A percentile compares a stretch with the other conserved stretches of the same genome.
phyloP scores from a whole-genome alignment of 2,888 invertebrate species.

The Nymphalis polychloros region DNA sequence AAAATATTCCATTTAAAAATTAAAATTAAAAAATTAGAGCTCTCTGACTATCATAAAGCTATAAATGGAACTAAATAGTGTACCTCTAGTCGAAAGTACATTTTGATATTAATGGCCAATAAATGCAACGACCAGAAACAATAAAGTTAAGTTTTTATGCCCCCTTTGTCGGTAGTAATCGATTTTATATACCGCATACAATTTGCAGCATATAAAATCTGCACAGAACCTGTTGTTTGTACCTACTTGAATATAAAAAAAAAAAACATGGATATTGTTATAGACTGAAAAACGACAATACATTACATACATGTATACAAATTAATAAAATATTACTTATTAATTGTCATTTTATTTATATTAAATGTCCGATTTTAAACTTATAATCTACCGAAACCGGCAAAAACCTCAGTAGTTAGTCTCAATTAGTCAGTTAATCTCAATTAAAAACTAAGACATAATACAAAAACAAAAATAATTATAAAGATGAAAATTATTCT shows the following conservation, averaged over 20 bases:
- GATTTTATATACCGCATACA: slow-evolving; percentile 50
- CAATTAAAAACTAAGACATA: too few species aligned
- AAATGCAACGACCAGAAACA: slow-evolving; percentile 44
- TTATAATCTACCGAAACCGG: too few species aligned
- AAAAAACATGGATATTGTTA: too few species aligned
- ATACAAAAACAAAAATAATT: background rate
- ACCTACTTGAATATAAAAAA: too few species aligned
- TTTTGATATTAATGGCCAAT: slow-evolving; percentile 33
- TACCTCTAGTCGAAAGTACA: slow-evolving; percentile 27
- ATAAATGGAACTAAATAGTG: slow-evolving; percentile 53
- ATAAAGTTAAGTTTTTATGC: slow-evolving; percentile 67
- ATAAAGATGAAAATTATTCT: background rate
- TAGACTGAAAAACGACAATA: too few species aligned
- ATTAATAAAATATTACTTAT: background rate
- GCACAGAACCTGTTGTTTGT: too few species aligned
- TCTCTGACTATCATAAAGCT: slow-evolving; percentile 56
- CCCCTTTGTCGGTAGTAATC: slow-evolving; percentile 55
- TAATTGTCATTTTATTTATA: too few species aligned
- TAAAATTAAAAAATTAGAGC: slow-evolving; percentile 17
- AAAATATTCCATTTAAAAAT: too few species aligned
- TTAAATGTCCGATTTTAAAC: too few species aligned
- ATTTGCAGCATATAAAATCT: too few species aligned
- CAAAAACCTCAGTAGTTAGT: too few species aligned
- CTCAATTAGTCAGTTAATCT: too few species aligned
- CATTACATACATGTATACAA: background rate